Conservation (phyloP, 2,797 vertebrate species). For the Hyperoplus immaculatus region DNA sequence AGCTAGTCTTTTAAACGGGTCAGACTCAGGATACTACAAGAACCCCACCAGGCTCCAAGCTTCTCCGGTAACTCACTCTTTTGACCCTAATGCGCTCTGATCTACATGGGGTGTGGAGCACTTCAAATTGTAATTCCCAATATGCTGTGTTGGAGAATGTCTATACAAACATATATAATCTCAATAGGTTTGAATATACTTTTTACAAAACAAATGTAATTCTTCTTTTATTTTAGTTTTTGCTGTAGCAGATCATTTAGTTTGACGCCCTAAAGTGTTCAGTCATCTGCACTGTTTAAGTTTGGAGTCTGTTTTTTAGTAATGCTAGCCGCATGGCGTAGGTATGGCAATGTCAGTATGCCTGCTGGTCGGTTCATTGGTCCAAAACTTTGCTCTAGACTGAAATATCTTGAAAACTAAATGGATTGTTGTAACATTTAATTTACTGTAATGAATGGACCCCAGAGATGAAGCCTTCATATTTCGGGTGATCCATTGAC, state of each 20-base stretch:
- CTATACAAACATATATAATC: not conserved
- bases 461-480: not conserved
- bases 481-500: not conserved
- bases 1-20: conserved; percentile 44
- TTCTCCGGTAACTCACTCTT: conserved; percentile 51
- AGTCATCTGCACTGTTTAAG: not conserved
- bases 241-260: not conserved
- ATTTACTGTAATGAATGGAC: not conserved
- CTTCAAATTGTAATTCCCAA: conserved; percentile 2
- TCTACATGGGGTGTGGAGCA: conserved; percentile 19
- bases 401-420: not conserved
- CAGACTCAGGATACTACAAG: conserved; percentile 31
- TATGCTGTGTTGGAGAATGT: not conserved
- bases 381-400: not conserved
- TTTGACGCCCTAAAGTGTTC: not conserved
- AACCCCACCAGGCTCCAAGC: conserved; percentile 50
- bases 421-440: not conserved
- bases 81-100: conserved; percentile 41
- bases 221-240: not conserved
- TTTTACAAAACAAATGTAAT: too few species aligned
- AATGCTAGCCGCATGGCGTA: not conserved
- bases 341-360: not conserved
- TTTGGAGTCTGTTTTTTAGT: not conserved
- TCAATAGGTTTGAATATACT: not conserved
- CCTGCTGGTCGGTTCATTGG: not conserved